Evolutionary conservation across 2,888 invertebrate genomes (phyloP).

Genomic region (Elysia crispata): DNA sequence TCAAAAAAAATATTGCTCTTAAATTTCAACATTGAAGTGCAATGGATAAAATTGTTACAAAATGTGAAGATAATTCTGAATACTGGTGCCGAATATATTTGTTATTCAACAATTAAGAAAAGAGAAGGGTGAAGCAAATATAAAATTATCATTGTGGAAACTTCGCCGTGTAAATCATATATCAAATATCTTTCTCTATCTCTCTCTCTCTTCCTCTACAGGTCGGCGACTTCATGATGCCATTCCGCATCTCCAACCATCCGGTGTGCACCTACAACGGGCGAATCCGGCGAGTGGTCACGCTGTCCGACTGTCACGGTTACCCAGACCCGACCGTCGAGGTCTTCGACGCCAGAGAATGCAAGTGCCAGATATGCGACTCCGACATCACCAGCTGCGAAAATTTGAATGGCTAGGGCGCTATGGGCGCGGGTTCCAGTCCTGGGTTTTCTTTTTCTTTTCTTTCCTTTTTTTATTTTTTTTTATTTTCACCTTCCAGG

Average conservation of each 20-base stretch:
- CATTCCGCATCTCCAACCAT: constrained; percentile 90
- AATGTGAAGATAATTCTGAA: too few species aligned
- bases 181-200: neutral
- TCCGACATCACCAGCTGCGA: constrained; percentile 86
- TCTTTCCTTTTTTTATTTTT: too few species aligned
- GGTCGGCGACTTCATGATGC: constrained; percentile 93
- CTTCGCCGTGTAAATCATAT: too few species aligned
- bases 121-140: neutral
- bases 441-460: too few species aligned
- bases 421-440: too few species aligned
- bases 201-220: constrained; percentile 74
- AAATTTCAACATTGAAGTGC: too few species aligned
- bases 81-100: too few species aligned
- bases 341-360: constrained; percentile 87
- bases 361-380: constrained; percentile 86
- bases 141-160: too few species aligned
- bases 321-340: constrained; percentile 86
- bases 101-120: too few species aligned
- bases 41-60: too few species aligned
- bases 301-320: constrained; percentile 83
- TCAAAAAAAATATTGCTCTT: too few species aligned
- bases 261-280: constrained; percentile 90
- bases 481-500: too few species aligned
- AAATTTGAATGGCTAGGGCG: constrained; percentile 66
- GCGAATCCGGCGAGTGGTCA: constrained; percentile 83